Evolutionary conservation across 2,113 vertebrate genomes (phyloP), one percentile per base, ranked within the genome.

Genomic region (Urocolius indicus): DNA sequence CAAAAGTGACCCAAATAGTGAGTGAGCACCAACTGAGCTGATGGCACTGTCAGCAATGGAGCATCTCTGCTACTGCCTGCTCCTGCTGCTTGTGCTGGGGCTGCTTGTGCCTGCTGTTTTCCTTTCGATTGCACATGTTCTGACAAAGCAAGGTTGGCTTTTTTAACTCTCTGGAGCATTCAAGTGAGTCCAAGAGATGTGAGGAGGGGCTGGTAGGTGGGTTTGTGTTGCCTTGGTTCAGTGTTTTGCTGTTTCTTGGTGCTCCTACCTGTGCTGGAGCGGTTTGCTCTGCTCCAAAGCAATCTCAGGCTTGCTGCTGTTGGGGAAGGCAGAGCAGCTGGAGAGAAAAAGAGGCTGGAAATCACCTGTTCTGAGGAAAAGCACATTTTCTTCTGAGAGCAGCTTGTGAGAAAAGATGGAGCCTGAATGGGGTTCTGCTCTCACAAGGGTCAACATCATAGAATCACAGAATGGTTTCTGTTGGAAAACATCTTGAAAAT

Each of bases 51-150:
- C 12, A 19, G 43, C 9, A 22, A 62, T 6, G 24, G 77, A 69
- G 38, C 49, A 36, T 34, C 46, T 24, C 72, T 26, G 38, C 49
- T 1, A 1, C 52, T 3, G 26, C 20, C 41, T 5, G 23, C 46
- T 66, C 11, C 46, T 48, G 29, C 4, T 0, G 0, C 48, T 34
- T 9, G 3, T 23, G 7, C 16, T 9, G 22, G 0, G 4, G 29
- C 20, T 63, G 83, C 9, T 43, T 22, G 68, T 0, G 9, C 54
- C 36, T 27, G 20, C 27, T 22, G 3, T 2, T 82, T 12, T 14
- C 1, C 5, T 63, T 78, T 45, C 0, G 1, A n/a, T 30, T 24
- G 55, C 38, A 6, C 43, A 36, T 43, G 32, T 83, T 79, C 79
- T 58, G 29, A 16, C 57, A 21, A 79, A 72, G n/a, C 29, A 38